phyloP scores from a whole-genome alignment of 2,113 vertebrate species.

The Oncorhynchus gorbuscha region DNA sequence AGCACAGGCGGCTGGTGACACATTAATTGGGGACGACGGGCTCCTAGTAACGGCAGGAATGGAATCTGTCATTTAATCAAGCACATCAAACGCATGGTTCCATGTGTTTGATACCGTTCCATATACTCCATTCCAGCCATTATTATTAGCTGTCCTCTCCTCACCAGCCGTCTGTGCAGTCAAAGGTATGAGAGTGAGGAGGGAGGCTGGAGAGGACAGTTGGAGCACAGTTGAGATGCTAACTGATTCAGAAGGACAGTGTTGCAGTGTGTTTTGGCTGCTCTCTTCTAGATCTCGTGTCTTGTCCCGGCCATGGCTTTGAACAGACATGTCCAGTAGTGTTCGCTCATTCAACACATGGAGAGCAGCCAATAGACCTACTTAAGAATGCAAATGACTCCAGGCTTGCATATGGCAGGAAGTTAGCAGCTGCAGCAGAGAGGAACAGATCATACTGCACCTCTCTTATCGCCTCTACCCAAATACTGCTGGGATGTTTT shows the following conservation, averaged over 20 bases:
- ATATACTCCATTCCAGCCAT: too few species aligned
- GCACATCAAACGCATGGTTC: too few species aligned
- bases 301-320: not conserved
- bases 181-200: not conserved
- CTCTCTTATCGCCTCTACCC: not conserved
- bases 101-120: too few species aligned
- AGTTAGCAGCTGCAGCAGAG: not conserved
- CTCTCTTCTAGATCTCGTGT: not conserved
- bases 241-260: not conserved
- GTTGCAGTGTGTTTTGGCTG: not conserved
- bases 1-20: too few species aligned
- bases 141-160: too few species aligned
- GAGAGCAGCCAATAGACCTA: not conserved
- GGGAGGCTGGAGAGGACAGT: not conserved
- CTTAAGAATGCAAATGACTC: not conserved
- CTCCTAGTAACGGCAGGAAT: too few species aligned
- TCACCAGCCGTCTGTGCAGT: not conserved
- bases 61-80: too few species aligned
- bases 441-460: not conserved
- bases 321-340: not conserved
- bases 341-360: not conserved
- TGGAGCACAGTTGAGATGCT: not conserved
- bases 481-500: not conserved
- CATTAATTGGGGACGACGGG: too few species aligned
- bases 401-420: slow-evolving; percentile 1